Evolutionary conservation across 2,888 invertebrate species (phyloP), one percentile per base, ranked within the genome.

Genomic region (Scelioninae gen. 2): DNA sequence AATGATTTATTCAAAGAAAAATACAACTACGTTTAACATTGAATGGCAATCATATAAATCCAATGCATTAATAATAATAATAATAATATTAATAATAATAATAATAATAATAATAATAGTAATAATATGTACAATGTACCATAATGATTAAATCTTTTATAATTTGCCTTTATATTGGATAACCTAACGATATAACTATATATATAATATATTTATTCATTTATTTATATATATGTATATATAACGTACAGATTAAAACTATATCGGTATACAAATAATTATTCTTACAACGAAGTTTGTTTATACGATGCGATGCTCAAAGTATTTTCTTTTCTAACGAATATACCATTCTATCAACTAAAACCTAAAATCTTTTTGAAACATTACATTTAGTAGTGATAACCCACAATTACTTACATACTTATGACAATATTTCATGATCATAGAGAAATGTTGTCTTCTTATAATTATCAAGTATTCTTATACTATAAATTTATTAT

Each of bases 11-110:
- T 84, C 78, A 84, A 83, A 84, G 80, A 80, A 84, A 82, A 81
- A 81, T 83, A 84, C 81, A 84, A 82, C 81, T 84, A 85, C 78
- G 78, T 81, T 82, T 81, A 84, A 84, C 83, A 84, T 78, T 82
- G 81, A 83, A 83, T 81, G 80, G 78, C 79, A 80, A 80, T 78
- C 79, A 80, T 83, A 82, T 79, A 81, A 80, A 77, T 80, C 28
- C 63, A 70, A 70, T 63, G 75, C 78, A 77, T 77, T 75, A 70
- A 79, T 76, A 64, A 78, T 70, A 80, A 82, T 80, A n/a, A n/a
- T n/a, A n/a, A n/a, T n/a, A n/a, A n/a, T n/a, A n/a, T n/a, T n/a
- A n/a, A n/a, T n/a, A n/a, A n/a, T n/a, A n/a, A n/a, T n/a, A n/a
- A n/a, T n/a, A n/a, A n/a, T n/a, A n/a, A n/a, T n/a, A n/a, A n/a